phyloP scores from a whole-genome alignment of 2,797 vertebrate genomes.

The Etheostoma nigrum region DNA sequence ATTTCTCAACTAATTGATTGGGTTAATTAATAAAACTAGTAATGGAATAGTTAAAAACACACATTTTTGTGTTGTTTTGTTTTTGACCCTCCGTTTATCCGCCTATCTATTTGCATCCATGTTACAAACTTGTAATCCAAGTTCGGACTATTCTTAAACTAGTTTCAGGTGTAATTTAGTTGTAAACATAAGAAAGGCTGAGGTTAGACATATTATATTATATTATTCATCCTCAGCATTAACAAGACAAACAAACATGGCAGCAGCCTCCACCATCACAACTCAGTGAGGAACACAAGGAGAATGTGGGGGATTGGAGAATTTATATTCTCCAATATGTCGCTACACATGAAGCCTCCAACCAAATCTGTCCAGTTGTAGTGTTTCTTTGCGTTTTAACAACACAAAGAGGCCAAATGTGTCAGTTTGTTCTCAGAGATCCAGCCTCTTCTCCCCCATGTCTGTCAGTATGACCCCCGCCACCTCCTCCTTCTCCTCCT shows the following conservation, averaged over 20 bases:
- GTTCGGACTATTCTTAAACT: neutral
- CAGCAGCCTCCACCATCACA: slow-evolving; percentile 29
- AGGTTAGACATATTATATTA: neutral
- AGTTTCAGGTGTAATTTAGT: neutral
- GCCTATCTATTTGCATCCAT: neutral
- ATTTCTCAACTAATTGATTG: too few relatives aligned
- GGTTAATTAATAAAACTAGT: too few relatives aligned
- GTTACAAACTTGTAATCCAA: neutral
- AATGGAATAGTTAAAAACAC: neutral
- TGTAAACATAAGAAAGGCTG: neutral
- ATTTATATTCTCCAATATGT: neutral
- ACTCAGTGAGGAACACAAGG: slow-evolving; percentile 23
- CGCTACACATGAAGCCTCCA: neutral
- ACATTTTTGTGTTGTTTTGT: neutral
- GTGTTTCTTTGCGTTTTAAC: slow-evolving; percentile 13
- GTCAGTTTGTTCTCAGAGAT: slow-evolving; percentile 57
- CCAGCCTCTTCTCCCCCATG: slow-evolving; percentile 52
- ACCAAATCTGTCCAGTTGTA: neutral
- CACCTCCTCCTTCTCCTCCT: slow-evolving; percentile 34
- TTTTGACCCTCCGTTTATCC: too few relatives aligned
- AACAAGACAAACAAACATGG: slow-evolving; percentile 40
- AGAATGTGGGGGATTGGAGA: neutral
- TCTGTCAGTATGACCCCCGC: slow-evolving; percentile 61
- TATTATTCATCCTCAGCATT: neutral
- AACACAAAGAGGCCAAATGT: slow-evolving; percentile 61